Evolutionary conservation across 1,140 invertebrate genomes (phyloP).

Genomic region (Brachionus calyciflorus): DNA sequence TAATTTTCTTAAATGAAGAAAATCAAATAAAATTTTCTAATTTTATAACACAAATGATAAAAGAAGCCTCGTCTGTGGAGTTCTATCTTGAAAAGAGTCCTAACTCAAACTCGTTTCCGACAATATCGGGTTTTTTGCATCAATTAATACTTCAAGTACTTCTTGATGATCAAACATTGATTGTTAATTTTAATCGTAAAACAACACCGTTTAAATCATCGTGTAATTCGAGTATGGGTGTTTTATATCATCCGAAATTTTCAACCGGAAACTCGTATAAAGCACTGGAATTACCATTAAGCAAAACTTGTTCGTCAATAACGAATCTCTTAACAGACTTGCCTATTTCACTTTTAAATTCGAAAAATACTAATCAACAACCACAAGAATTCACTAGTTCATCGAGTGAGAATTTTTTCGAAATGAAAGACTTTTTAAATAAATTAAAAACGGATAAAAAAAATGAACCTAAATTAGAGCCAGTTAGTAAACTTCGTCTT

Average conservation of each 20-base stretch:
- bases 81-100: constrained; percentile 47
- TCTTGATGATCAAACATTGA: constrained; percentile 77
- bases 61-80: constrained; percentile 13
- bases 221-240: constrained; percentile 40
- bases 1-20: constrained; percentile 62
- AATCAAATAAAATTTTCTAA: constrained; percentile 46
- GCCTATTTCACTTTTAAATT: not conserved
- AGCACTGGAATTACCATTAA: constrained; percentile 52
- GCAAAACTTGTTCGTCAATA: constrained; percentile 48
- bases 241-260: constrained; percentile 48
- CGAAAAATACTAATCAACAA: not conserved
- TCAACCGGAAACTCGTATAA: constrained; percentile 40
- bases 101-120: constrained; percentile 50
- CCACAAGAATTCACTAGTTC: constrained; percentile 44
- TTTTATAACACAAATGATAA: constrained; percentile 28
- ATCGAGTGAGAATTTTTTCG: not conserved
- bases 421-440: not conserved
- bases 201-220: constrained; percentile 47
- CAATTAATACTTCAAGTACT: constrained; percentile 78
- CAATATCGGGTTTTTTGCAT: constrained; percentile 80
- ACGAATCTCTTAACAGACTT: not conserved
- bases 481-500: not conserved
- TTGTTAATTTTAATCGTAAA: constrained; percentile 65
- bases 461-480: constrained; percentile 52
- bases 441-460: constrained; percentile 2